A percentile compares a stretch with the other conserved stretches of the same genome.
These are phyloP conservation scores for Chloroclystis v-ata DNA, from an alignment of 2,888 invertebrate genomes.

Conservation along the genomic window DNA sequence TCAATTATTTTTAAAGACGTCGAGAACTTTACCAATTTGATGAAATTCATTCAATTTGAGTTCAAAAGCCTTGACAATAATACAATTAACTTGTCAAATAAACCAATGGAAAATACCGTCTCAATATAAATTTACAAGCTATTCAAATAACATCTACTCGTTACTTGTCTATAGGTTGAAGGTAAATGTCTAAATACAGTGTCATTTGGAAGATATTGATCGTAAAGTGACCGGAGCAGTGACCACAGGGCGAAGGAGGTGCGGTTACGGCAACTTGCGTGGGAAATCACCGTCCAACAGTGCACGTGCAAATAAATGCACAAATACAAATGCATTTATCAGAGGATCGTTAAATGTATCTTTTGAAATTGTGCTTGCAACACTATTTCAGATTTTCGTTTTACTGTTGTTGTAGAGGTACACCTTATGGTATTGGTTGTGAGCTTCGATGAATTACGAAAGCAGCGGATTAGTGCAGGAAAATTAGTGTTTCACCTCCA, in stretches of 20 bases:
- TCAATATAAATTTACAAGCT: slow-evolving; percentile 1
- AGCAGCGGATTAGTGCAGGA: too few species aligned
- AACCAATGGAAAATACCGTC: slow-evolving; percentile 3
- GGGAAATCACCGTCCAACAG: slow-evolving; percentile 50
- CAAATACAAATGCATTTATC: slow-evolving; percentile 11
- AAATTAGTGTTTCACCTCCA: too few species aligned
- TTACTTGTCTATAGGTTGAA: slow-evolving; percentile 1
- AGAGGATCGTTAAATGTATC: slow-evolving; percentile 16
- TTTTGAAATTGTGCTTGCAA: slow-evolving; percentile 2
- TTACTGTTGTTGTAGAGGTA: too few species aligned
- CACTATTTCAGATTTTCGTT: too few species aligned
- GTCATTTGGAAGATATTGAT: slow-evolving; percentile 12
- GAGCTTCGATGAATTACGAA: too few species aligned
- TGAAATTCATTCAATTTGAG: neutral
- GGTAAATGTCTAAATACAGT: slow-evolving; percentile 16
- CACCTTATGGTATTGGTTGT: too few species aligned
- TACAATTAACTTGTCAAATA: slow-evolving; percentile 4
- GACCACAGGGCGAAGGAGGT: slow-evolving; percentile 48
- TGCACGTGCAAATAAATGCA: slow-evolving; percentile 34
- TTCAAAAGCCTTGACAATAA: neutral
- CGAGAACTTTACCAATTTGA: too few species aligned
- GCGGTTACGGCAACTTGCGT: slow-evolving; percentile 56
- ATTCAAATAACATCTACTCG: slow-evolving; percentile 5
- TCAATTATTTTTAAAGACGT: too few species aligned
- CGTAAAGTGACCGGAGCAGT: slow-evolving; percentile 26